Base-by-base conservation (phyloP, 2,113 vertebrate genomes). In the Galeopterus variegatus region DNA sequence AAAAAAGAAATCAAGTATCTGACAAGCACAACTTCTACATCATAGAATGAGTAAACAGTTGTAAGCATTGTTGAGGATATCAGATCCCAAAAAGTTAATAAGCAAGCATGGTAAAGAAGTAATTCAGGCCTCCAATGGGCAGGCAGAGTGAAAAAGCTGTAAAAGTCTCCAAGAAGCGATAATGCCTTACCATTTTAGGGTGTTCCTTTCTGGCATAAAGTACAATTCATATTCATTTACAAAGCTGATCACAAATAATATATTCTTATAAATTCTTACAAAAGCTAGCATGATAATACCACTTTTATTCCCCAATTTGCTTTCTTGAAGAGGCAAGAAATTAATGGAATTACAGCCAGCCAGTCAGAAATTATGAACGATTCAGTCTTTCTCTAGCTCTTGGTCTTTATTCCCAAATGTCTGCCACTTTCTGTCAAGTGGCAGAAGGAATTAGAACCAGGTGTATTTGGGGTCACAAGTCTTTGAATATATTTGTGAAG, bases 1-100 rank as follows among this genome's bases (percentile, higher is more conserved):
- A n/a, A n/a, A n/a, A n/a, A n/a, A 72, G 62, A 95, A 82, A 85
- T 56, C 60, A 93, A 41, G 23, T 52, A 58, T 60, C 41, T 92
- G 26, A 82, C 26, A 67, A 88, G 70, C n/a, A 94, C 31, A 75
- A 62, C 82, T 86, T 86, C 58, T 92, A 67, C 13, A 60, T 52
- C 26, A 48, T 24, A 93, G 24, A 96, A 90, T 12, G 31, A 81
- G 52, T 24, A 75, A 58, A 36, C 11, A 17, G 28, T 33, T 72
- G 33, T 45, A 76, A 76, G 33, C 64, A 83, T 50, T 73, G 26
- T 87, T 88, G 31, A 84, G 26, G 8, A 62, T 45, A 14, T 28
- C 19, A 36, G 41, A 26, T 15, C 54, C 45, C 65, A 70, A 56
- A 45, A 8, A 75, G 15, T 72, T 77, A 73, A 6, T 90, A 58